Base-by-base conservation (phyloP, 35 echinoderm and acorn worm genomes). In the Stichopus chloronotus region DNA sequence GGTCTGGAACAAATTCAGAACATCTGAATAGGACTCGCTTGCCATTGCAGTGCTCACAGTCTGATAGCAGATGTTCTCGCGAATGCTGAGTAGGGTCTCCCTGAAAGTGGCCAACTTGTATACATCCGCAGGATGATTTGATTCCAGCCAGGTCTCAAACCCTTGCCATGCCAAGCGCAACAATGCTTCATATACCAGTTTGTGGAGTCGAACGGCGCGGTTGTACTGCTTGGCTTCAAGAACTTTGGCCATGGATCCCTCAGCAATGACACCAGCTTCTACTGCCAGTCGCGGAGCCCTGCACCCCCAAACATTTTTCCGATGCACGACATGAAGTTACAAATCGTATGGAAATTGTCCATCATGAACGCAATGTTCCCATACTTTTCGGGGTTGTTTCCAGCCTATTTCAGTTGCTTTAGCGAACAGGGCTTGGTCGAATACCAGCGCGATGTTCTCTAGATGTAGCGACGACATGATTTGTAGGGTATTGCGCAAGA, bases 171-270 rank as follows among this genome's bases (percentile, higher is more conserved):
- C 93, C 93, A 94, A 63, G 87, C 87, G 2, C 82, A 5, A 5
- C 94, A 24, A 9, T 57, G 8, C 2, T 92, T 16, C 94, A 65
- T 95, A 95, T 52, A 95, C 55, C 14, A 87, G 58, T 83, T 95
- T 95, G 25, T 95, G 94, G 9, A 92, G 16, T 77, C 94, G 76
- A 21, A 95, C 90, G 5, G 78, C 60, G 14, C 94, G 58, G 89
- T 87, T 95, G 89, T 91, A 94, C 53, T 76, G 52, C 16, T 87
- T 82, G 7, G 78, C 93, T 19, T 86, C 88, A 16, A 91, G 10
- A 83, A 84, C 93, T 4, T 43, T 30, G 23, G 22, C 22, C 19
- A 95, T 87, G 9, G 94, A 95, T 8, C 90, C 90, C 52, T 86
- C 61, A 23, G 78, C 89, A 5, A 95, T 78, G 2, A 90, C 58